A percentile compares a stretch with the other conserved stretches of the same genome.
Conservation (phyloP, 1,140 invertebrate genomes). For the Ceratoteleas bidentatus region DNA sequence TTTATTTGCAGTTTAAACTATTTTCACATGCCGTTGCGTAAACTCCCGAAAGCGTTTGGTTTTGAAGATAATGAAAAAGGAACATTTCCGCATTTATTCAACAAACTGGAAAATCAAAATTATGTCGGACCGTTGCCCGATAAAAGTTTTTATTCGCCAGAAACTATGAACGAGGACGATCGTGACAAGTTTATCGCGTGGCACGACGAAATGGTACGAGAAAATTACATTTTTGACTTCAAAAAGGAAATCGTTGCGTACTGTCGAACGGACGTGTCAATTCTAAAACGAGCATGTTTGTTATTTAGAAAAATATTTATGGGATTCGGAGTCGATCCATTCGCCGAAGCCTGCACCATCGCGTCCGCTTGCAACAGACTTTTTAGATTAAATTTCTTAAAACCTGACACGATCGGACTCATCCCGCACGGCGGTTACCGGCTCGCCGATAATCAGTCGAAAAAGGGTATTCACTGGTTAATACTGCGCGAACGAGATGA, state of each 20-base stretch:
- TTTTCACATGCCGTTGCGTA: conserved; percentile 57
- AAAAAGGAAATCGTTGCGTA: not conserved
- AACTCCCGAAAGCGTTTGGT: conserved; percentile 12
- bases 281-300: not conserved
- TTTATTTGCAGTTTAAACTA: conserved; percentile 69
- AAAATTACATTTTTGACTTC: not conserved
- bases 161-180: not conserved
- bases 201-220: not conserved
- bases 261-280: not conserved
- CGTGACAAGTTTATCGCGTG: not conserved
- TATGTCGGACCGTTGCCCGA: not conserved
- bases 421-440: conserved; percentile 10
- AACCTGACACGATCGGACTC: conserved; percentile 15
- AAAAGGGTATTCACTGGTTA: conserved; percentile 3
- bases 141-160: not conserved
- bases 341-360: not conserved
- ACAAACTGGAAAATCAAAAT: not conserved
- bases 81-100: not conserved
- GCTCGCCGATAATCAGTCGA: conserved; percentile 4
- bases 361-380: not conserved
- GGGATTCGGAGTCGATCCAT: not conserved
- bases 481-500: not conserved
- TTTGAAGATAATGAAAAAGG: not conserved
- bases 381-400: conserved; percentile 15
- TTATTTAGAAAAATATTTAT: not conserved